These are phyloP conservation scores for Apodemia zela DNA, from an alignment of 2,888 invertebrate genomes.

Conservation along the genomic window DNA sequence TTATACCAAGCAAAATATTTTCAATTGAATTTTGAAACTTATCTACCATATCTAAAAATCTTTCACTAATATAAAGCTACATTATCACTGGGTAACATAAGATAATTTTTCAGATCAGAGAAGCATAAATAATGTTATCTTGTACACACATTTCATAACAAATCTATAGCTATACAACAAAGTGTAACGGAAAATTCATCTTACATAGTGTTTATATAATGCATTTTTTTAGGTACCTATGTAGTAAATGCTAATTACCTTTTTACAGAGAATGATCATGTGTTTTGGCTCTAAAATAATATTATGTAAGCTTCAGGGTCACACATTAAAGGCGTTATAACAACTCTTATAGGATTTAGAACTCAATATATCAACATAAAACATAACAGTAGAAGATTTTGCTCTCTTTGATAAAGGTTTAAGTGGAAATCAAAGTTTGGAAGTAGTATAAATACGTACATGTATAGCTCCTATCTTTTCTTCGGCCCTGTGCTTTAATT, in stretches of 20 bases:
- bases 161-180: neutral
- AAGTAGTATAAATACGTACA: slow-evolving; percentile 56
- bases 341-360: neutral
- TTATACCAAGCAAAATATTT: too few relatives aligned
- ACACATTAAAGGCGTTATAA: slow-evolving; percentile 17
- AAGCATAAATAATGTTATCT: neutral
- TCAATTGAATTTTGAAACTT: too few relatives aligned
- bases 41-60: too few relatives aligned
- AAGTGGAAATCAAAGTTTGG: slow-evolving; percentile 50
- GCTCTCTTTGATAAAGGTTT: slow-evolving; percentile 37
- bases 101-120: neutral
- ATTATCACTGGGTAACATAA: too few relatives aligned
- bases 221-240: neutral
- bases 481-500: slow-evolving; percentile 64
- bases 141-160: neutral
- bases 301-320: slow-evolving; percentile 52
- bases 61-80: too few relatives aligned
- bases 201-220: neutral
- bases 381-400: neutral
- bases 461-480: slow-evolving; percentile 73
- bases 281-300: slow-evolving; percentile 26
- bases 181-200: neutral
- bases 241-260: slow-evolving; percentile 21
- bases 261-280: slow-evolving; percentile 20
- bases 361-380: neutral